These are phyloP conservation scores for Smutsia gigantea DNA, from an alignment of 2,797 vertebrate genomes.

Conservation along the genomic window DNA sequence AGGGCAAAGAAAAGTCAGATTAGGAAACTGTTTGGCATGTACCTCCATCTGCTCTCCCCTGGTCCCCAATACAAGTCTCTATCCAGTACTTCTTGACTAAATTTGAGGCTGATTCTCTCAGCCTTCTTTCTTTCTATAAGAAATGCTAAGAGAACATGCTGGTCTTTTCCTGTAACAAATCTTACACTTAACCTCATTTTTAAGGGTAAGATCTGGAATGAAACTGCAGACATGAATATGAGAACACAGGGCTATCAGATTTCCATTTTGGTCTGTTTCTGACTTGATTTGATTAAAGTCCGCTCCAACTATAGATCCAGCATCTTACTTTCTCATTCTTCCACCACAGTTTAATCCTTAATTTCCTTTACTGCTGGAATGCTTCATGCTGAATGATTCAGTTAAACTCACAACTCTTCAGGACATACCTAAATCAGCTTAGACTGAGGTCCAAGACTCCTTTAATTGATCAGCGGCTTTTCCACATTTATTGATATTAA, in stretches of 20 bases:
- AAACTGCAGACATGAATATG: neutral
- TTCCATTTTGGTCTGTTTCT: conserved; percentile 57
- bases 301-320: neutral
- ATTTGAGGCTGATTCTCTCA: neutral
- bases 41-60: neutral
- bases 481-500: conserved; percentile 2
- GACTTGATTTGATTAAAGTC: conserved; percentile 68
- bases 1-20: neutral
- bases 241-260: neutral
- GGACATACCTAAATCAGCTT: neutral
- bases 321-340: conserved; percentile 33
- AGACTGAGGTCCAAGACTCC: neutral
- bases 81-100: neutral
- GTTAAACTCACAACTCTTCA: conserved; percentile 9
- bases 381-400: conserved; percentile 4
- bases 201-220: neutral
- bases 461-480: conserved; percentile 10
- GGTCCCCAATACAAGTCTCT: neutral
- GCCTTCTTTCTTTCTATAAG: neutral
- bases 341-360: conserved; percentile 53
- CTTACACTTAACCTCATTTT: neutral
- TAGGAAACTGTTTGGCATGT: neutral
- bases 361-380: conserved; percentile 63
- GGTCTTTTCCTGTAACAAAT: neutral
- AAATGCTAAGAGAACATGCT: neutral